phyloP scores from a whole-genome alignment of 2,888 invertebrate genomes.

The Melolontha melolontha region DNA sequence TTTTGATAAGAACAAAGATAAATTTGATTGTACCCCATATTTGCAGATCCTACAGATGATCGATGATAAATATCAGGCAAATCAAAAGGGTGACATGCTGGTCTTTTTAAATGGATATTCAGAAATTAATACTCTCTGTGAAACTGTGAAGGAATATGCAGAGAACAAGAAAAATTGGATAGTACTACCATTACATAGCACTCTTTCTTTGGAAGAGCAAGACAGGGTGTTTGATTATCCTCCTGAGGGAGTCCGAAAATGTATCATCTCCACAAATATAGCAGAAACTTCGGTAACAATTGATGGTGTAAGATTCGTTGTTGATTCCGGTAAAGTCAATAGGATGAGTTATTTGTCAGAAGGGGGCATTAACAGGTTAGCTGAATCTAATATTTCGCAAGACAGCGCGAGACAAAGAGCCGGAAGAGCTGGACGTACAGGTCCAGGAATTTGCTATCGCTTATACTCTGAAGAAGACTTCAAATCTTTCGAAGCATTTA shows the following conservation, averaged over 20 bases:
- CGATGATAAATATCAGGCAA: conserved; percentile 84
- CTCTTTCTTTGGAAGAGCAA: conserved; percentile 92
- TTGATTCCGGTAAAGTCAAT: conserved; percentile 95
- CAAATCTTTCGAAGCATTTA: conserved; percentile 82
- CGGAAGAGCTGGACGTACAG: conserved; percentile 93
- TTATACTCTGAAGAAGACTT: conserved; percentile 89
- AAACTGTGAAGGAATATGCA: conserved; percentile 86
- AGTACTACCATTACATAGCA: conserved; percentile 91
- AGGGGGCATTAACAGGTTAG: conserved; percentile 89
- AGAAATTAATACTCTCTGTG: conserved; percentile 89
- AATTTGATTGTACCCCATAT: conserved; percentile 94
- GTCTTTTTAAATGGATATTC: conserved; percentile 96
- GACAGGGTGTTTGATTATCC: conserved; percentile 98
- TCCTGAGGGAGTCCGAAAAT: conserved; percentile 94
- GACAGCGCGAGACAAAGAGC: conserved; percentile 97
- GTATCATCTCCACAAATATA: conserved; percentile 97
- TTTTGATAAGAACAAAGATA: conserved; percentile 73
- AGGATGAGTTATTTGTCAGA: conserved; percentile 96
- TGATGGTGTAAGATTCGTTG: conserved; percentile 96
- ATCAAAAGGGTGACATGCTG: conserved; percentile 84
- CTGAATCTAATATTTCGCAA: conserved; percentile 97
- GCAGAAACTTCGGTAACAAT: conserved; percentile 99
- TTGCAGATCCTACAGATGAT: conserved; percentile 92
- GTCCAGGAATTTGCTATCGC: conserved; percentile 95
- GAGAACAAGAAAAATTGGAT: conserved; percentile 89